Evolutionary conservation across 2,797 vertebrate species (phyloP).

Genomic region (Anabacerthia variegaticeps): DNA sequence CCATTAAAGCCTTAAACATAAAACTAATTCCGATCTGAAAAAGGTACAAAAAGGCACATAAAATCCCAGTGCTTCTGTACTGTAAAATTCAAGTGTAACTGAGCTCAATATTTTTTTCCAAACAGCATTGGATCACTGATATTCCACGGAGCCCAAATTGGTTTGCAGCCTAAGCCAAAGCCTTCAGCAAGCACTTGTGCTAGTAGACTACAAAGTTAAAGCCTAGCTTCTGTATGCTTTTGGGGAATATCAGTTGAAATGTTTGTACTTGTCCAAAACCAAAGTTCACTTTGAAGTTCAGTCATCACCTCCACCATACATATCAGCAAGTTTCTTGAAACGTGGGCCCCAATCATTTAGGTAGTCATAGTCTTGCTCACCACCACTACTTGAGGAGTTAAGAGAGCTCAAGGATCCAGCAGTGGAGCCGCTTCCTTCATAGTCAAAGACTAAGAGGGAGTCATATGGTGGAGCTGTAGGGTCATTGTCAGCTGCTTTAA

Average conservation of each 20-base stretch:
- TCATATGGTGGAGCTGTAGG: slow-evolving; percentile 96
- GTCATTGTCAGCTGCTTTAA: slow-evolving; percentile 98
- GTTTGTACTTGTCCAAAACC: slow-evolving; percentile 89
- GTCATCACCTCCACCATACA: slow-evolving; percentile 96
- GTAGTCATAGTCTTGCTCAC: slow-evolving; percentile 99
- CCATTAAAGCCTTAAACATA: slow-evolving; percentile 99
- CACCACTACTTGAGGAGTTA: slow-evolving; percentile 96
- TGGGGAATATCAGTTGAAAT: slow-evolving; percentile 89
- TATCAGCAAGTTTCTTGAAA: slow-evolving; percentile 98
- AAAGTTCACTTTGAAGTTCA: slow-evolving; percentile 81
- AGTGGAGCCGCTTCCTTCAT: slow-evolving; percentile 95
- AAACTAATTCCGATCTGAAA: slow-evolving; percentile 99
- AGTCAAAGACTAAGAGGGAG: slow-evolving; percentile 98
- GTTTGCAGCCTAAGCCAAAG: slow-evolving; percentile 90
- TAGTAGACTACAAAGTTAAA: slow-evolving; percentile 98
- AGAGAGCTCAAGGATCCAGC: slow-evolving; percentile 97
- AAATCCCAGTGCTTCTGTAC: slow-evolving; percentile 99
- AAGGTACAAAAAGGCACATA: slow-evolving; percentile 99
- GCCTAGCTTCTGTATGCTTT: slow-evolving; percentile 92
- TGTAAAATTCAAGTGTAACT: slow-evolving; percentile 99
- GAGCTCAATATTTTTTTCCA: slow-evolving; percentile 90
- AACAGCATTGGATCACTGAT: slow-evolving; percentile 90
- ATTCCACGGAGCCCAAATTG: slow-evolving; percentile 87
- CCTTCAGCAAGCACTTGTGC: slow-evolving; percentile 96
- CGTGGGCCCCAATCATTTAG: slow-evolving; percentile 98